Conservation (phyloP, 2,888 invertebrate genomes). For the Agrilus mali region DNA sequence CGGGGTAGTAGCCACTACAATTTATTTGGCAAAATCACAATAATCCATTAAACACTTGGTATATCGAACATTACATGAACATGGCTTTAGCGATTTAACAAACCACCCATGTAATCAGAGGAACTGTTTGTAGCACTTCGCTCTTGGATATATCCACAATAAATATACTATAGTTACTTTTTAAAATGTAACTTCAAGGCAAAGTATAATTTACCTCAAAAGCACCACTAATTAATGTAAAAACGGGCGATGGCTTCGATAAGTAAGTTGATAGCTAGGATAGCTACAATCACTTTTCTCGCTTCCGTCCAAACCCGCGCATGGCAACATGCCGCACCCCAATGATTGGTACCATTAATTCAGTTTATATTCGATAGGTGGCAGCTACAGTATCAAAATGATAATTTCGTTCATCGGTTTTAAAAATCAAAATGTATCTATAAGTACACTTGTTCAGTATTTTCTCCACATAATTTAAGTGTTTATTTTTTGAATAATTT, state of each 20-base stretch:
- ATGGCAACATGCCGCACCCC: slow-evolving; percentile 27
- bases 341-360: slow-evolving; percentile 1
- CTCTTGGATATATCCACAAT: slow-evolving; percentile 18
- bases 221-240: slow-evolving; percentile 16
- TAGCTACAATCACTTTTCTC: slow-evolving; percentile 12
- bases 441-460: no score
- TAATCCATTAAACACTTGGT: slow-evolving; percentile 25
- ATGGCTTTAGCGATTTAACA: slow-evolving; percentile 28
- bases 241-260: slow-evolving; percentile 20
- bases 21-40: no score
- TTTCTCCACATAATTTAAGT: no score
- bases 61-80: slow-evolving; percentile 28
- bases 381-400: no score
- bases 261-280: slow-evolving; percentile 10
- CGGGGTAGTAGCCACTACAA: no score
- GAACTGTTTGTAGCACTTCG: slow-evolving; percentile 22
- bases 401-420: no score
- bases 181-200: slow-evolving; percentile 10
- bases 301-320: slow-evolving; percentile 18
- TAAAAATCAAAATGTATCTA: no score
- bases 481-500: no score
- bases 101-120: slow-evolving; percentile 19
- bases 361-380: no score
- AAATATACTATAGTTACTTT: slow-evolving; percentile 12
- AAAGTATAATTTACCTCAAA: slow-evolving; percentile 21